Evolutionary conservation across 2,113 vertebrate species (phyloP).

Genomic region (Heterocephalus glaber): DNA sequence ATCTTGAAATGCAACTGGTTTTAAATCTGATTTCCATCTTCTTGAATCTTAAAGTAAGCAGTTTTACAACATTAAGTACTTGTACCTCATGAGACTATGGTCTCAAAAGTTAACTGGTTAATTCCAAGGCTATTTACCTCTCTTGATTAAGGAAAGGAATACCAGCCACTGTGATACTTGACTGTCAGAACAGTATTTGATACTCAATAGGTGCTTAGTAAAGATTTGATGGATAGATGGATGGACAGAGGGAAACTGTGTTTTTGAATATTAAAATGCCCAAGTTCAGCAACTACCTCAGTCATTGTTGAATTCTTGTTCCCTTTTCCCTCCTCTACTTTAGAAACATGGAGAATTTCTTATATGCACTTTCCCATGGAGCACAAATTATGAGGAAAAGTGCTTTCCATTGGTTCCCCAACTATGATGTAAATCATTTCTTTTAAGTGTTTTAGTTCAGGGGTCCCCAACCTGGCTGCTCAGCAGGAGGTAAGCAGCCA

Average conservation of each 20-base stretch:
- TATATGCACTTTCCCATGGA: background rate
- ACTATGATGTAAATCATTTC: background rate
- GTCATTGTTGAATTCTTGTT: background rate
- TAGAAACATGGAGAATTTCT: background rate
- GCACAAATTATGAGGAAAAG: background rate
- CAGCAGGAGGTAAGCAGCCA: background rate
- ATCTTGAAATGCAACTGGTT: background rate
- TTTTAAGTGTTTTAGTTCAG: background rate
- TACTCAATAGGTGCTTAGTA: background rate
- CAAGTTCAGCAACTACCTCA: background rate
- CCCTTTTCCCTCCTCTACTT: background rate
- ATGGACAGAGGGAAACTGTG: background rate
- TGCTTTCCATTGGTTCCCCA: background rate
- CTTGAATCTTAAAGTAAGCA: constrained; percentile 4
- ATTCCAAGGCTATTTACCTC: background rate
- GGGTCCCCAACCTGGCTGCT: background rate
- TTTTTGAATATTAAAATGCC: background rate
- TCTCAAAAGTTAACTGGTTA: background rate
- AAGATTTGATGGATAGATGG: background rate
- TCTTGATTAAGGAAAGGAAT: background rate
- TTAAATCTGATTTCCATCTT: background rate
- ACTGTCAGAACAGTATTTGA: background rate
- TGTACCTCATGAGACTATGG: background rate
- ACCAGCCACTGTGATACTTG: background rate
- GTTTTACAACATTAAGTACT: background rate